Percentiles rank a stretch among this genome's conserved stretches.
Evolutionary conservation across 1,140 invertebrate genomes (phyloP).

Genomic region (Aphaenogaster floridana): DNA sequence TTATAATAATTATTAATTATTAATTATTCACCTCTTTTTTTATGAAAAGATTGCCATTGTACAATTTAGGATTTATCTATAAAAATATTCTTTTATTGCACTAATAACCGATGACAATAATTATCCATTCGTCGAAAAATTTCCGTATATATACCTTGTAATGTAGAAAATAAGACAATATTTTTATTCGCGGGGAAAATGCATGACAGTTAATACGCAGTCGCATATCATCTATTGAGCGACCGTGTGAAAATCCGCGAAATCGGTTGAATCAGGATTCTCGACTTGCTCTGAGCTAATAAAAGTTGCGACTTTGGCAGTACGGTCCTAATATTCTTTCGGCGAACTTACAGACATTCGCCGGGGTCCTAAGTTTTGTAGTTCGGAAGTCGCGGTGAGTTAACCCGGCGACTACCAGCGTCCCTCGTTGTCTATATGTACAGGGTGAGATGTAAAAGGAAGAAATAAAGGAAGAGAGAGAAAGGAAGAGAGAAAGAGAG

Average conservation of each 20-base stretch:
- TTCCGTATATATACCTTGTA: neutral
- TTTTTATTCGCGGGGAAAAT: neutral
- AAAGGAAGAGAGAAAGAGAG: neutral
- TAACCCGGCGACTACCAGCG: slow-evolving; percentile 28
- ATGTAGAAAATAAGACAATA: neutral
- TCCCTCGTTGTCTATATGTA: slow-evolving; percentile 12
- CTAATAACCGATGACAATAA: neutral
- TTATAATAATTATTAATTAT: neutral
- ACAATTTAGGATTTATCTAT: neutral
- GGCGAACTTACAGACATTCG: slow-evolving; percentile 36
- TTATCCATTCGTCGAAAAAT: neutral
- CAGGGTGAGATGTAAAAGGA: neutral
- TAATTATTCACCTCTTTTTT: neutral
- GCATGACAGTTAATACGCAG: neutral
- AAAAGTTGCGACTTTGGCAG: slow-evolving; percentile 40
- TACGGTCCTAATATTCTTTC: slow-evolving; percentile 48
- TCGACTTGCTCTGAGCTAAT: slow-evolving; percentile 31
- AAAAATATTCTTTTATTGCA: neutral
- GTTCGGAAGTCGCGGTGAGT: slow-evolving; percentile 44
- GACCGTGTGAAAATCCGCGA: slow-evolving; percentile 19
- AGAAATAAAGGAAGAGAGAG: neutral
- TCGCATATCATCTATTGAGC: neutral
- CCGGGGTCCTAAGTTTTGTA: slow-evolving; percentile 29
- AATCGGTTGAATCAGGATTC: slow-evolving; percentile 32
- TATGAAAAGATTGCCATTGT: neutral